Conservation (phyloP, 2,113 vertebrate genomes). For the Lathamus discolor region DNA sequence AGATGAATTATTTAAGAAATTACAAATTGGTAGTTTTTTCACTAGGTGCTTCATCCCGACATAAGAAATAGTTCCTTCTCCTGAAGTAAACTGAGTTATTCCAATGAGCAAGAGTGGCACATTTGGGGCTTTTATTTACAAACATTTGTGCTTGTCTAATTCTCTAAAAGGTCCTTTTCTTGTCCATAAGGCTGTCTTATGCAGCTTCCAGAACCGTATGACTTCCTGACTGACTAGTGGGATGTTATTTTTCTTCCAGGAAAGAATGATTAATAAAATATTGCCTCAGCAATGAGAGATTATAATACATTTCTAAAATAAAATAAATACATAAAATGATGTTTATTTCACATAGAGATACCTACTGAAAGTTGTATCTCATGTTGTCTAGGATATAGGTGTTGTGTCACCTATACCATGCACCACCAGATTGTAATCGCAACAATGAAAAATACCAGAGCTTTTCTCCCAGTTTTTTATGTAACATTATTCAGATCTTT, state of each 20-base stretch:
- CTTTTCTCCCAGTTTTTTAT: constrained; percentile 39
- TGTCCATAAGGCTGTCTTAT: background rate
- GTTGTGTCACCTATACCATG: constrained; percentile 20
- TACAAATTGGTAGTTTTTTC: background rate
- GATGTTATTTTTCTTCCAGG: constrained; percentile 18
- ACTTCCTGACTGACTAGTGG: background rate
- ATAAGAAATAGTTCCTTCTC: background rate
- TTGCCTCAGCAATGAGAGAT: constrained; percentile 6
- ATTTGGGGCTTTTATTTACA: background rate
- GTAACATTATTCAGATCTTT: constrained; percentile 39
- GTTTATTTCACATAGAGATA: constrained; percentile 32
- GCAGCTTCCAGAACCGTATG: background rate
- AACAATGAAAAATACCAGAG: constrained; percentile 41
- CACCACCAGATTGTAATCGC: background rate
- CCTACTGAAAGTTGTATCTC: constrained; percentile 19
- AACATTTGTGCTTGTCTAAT: background rate
- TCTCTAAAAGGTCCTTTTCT: background rate
- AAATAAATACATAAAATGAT: constrained; percentile 43
- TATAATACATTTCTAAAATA: constrained; percentile 31
- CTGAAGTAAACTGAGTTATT: constrained; percentile 10
- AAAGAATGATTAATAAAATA: constrained; percentile 46
- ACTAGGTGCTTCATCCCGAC: background rate
- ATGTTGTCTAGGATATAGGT: constrained; percentile 29
- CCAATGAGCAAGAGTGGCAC: background rate
- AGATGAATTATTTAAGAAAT: constrained; percentile 23